Percentiles rank a stretch among this genome's conserved stretches.
Conservation (phyloP, 2,113 vertebrate species). For the Cariama cristata region DNA sequence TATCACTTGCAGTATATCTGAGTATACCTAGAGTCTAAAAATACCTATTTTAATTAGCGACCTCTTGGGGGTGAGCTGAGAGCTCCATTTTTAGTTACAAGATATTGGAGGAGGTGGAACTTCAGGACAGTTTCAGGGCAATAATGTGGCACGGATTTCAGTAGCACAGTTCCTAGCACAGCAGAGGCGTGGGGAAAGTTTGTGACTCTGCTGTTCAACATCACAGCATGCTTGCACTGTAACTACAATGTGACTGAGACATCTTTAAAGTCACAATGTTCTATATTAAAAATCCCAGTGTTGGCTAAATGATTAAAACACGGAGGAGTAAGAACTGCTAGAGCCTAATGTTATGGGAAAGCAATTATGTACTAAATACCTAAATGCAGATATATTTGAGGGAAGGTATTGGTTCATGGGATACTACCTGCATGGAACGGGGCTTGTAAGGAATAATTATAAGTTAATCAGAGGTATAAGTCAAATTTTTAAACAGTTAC, state of each 20-base stretch:
- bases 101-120: constrained; percentile 15
- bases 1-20: neutral
- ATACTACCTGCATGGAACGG: neutral
- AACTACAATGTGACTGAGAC: neutral
- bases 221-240: neutral
- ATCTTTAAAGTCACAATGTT: neutral
- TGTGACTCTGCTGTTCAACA: neutral
- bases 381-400: neutral
- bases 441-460: neutral
- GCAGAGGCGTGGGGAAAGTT: neutral
- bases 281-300: neutral
- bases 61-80: neutral
- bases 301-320: neutral
- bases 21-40: constrained; percentile 44
- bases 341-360: neutral
- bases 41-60: constrained; percentile 39
- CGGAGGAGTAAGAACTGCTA: neutral
- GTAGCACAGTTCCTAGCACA: neutral
- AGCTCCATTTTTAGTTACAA: constrained; percentile 50
- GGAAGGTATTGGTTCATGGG: neutral
- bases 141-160: neutral
- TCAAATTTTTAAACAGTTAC: neutral
- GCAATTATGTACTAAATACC: neutral
- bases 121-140: constrained; percentile 5
- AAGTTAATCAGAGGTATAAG: neutral